Conservation (phyloP, 2,888 invertebrate genomes). For the Ectemnius continuus region DNA sequence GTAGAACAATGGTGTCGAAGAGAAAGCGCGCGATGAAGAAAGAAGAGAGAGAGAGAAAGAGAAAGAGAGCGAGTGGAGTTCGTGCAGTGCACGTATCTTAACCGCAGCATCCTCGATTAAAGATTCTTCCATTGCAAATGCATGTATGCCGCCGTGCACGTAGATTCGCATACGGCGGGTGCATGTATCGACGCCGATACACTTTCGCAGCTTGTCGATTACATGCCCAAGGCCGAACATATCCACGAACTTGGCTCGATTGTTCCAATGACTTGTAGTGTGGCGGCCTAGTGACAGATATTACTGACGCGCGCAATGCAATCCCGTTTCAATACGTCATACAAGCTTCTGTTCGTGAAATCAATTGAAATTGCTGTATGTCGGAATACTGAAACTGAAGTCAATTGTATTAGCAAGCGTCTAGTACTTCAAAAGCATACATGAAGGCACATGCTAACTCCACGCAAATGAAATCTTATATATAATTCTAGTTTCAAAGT, state of each 20-base stretch:
- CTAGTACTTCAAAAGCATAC: too few relatives aligned
- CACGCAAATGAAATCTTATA: too few relatives aligned
- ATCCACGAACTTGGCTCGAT: constrained; percentile 21
- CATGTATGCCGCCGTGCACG: constrained; percentile 19
- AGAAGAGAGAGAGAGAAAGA: constrained; percentile 5
- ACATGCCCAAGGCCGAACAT: constrained; percentile 6
- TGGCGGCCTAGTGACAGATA: too few relatives aligned
- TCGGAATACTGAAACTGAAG: too few relatives aligned
- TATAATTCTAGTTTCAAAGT: too few relatives aligned
- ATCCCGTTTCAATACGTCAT: too few relatives aligned
- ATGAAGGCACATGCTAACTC: too few relatives aligned
- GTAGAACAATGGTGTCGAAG: not conserved
- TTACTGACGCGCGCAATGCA: too few relatives aligned
- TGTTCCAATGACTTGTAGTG: too few relatives aligned
- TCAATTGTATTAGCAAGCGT: too few relatives aligned
- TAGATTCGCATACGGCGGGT: constrained; percentile 16
- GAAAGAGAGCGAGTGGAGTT: constrained; percentile 4
- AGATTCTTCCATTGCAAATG: constrained; percentile 28
- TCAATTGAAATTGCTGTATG: too few relatives aligned
- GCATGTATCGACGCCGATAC: constrained; percentile 23
- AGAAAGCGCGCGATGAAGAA: not conserved
- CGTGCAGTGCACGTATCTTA: constrained; percentile 22
- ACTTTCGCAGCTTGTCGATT: constrained; percentile 30
- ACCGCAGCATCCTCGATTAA: constrained; percentile 28
- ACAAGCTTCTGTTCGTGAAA: too few relatives aligned